Percentiles rank a stretch among this genome's conserved stretches.
Conservation (phyloP, 2,888 invertebrate species). For the Nomada lathburiana region DNA sequence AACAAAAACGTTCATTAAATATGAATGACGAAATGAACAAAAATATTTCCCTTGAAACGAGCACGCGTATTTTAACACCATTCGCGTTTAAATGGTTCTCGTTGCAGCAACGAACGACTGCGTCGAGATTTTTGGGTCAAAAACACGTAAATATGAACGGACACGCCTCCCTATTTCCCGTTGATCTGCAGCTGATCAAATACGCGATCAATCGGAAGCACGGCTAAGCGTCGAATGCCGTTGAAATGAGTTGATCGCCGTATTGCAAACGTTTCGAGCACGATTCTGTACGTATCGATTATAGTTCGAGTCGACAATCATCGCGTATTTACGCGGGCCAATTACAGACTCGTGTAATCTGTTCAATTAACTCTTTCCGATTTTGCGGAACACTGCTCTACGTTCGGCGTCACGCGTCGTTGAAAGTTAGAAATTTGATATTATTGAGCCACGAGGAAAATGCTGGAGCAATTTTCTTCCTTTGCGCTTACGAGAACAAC, state of each 20-base stretch:
- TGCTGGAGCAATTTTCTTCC: background rate
- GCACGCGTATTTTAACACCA: too few relatives aligned
- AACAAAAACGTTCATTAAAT: too few relatives aligned
- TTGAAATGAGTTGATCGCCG: slow-evolving; percentile 48
- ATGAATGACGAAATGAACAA: too few relatives aligned
- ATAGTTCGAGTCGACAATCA: slow-evolving; percentile 12
- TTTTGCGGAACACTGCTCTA: slow-evolving; percentile 3
- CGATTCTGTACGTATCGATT: slow-evolving; percentile 34
- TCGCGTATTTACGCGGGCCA: slow-evolving; percentile 41
- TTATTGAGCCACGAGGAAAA: too few relatives aligned
- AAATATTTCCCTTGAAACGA: too few relatives aligned
- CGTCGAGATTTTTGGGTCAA: background rate
- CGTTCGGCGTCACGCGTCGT: background rate
- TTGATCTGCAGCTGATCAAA: slow-evolving; percentile 54
- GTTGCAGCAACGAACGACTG: background rate
- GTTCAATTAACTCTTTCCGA: slow-evolving; percentile 33
- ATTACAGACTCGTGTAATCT: slow-evolving; percentile 26
- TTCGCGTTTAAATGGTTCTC: background rate
- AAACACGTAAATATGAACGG: slow-evolving; percentile 28
- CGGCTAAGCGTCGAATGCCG: slow-evolving; percentile 30
- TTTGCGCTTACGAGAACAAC: too few relatives aligned
- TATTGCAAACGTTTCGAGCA: slow-evolving; percentile 33
- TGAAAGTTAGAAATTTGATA: slow-evolving; percentile 8
- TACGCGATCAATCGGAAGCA: slow-evolving; percentile 42
- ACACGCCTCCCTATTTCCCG: slow-evolving; percentile 22